phyloP scores from a whole-genome alignment of 2,113 vertebrate species.

The Theristicus caerulescens region DNA sequence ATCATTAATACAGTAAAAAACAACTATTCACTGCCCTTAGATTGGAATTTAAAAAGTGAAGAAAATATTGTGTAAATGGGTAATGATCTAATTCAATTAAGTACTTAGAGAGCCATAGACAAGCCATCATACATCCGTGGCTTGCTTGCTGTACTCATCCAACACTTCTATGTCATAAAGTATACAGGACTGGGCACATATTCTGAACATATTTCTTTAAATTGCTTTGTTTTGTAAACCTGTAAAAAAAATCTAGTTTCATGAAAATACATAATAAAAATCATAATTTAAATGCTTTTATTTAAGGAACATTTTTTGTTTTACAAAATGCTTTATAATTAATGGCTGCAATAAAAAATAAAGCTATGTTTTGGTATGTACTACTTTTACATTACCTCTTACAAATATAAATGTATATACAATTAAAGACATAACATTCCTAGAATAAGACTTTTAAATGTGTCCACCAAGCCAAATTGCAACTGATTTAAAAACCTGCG shows the following conservation, averaged over 20 bases:
- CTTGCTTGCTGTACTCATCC: not conserved
- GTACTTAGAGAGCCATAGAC: not conserved
- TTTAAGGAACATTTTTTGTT: not conserved
- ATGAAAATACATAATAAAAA: not conserved
- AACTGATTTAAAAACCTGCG: not conserved
- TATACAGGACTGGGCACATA: not conserved
- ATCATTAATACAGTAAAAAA: not conserved
- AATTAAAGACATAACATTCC: not conserved
- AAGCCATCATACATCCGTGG: not conserved
- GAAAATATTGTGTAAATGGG: not conserved
- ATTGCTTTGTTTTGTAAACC: not conserved
- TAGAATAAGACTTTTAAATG: not conserved
- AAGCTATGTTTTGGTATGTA: not conserved
- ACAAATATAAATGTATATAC: not conserved
- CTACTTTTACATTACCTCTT: not conserved
- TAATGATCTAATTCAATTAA: not conserved
- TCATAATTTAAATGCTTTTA: not conserved
- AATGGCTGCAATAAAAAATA: not conserved
- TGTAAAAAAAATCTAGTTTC: not conserved
- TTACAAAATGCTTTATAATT: not conserved
- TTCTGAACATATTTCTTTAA: not conserved
- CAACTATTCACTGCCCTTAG: not conserved
- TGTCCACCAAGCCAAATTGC: not conserved
- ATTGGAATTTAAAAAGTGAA: not conserved
- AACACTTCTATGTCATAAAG: not conserved